Evolutionary conservation across 1,140 invertebrate genomes (phyloP).

Genomic region (Euwallacea similis): DNA sequence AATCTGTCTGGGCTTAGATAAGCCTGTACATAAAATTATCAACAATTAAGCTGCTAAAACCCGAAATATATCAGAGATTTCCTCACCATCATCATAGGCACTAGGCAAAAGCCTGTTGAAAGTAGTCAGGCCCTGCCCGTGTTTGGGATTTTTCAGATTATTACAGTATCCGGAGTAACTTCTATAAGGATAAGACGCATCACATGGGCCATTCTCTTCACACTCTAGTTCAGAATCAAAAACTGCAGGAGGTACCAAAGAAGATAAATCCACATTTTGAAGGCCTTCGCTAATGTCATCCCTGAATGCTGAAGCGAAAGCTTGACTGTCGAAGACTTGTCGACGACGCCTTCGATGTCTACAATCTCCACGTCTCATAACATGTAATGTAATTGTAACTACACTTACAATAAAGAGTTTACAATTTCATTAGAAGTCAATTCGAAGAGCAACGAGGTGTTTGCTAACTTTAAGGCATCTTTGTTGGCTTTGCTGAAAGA

Average conservation of each 20-base stretch:
- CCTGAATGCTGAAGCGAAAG: constrained; percentile 63
- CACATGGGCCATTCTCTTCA: constrained; percentile 72
- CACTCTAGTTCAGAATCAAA: constrained; percentile 57
- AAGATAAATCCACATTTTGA: constrained; percentile 71
- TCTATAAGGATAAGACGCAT: constrained; percentile 78
- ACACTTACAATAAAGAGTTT: constrained; percentile 62
- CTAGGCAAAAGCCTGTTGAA: constrained; percentile 84
- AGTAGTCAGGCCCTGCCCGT: constrained; percentile 81
- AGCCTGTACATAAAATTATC: constrained; percentile 44
- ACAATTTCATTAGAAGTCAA: constrained; percentile 83
- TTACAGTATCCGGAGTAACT: constrained; percentile 87
- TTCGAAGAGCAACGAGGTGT: constrained; percentile 84
- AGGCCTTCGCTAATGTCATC: constrained; percentile 72
- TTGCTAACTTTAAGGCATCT: constrained; percentile 78
- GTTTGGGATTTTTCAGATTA: constrained; percentile 82
- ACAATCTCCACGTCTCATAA: constrained; percentile 10
- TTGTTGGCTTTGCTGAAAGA: constrained; percentile 86
- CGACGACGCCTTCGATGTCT: constrained; percentile 64
- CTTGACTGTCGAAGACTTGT: constrained; percentile 71
- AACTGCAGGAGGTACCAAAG: constrained; percentile 57
- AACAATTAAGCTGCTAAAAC: not conserved
- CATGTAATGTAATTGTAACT: no score
- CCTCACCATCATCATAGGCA: constrained; percentile 80
- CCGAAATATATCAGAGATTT: not conserved
- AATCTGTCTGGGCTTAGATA: constrained; percentile 73